Base-by-base conservation (phyloP, 2,888 invertebrate genomes). In the Polyommatus iphigenia region DNA sequence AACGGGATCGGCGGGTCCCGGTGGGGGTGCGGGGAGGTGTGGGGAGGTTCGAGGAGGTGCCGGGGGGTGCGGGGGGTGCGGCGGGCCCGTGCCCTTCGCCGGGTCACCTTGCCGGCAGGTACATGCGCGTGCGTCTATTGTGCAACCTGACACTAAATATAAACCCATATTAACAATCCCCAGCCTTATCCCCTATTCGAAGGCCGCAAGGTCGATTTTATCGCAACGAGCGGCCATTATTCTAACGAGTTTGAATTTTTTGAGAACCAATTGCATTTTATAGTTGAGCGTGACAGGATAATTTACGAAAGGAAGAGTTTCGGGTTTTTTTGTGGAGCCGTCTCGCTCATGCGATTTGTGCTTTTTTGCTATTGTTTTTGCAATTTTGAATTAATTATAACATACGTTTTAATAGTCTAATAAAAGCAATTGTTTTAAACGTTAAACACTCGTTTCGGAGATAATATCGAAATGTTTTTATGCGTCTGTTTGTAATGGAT, bases 261-360 rank as follows among this genome's bases (percentile, higher is more conserved):
- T 81, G 86, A 88, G 89, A 90, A 86, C 91, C 93, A 93, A 93
- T 93, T 93, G 93, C 92, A 92, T 91, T 92, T 92, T 92, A 93
- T 93, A 92, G 92, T 87, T 89, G 89, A 92, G 90, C 93, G 91
- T 93, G 93, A 93, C 93, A 93, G 93, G 92, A 93, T 93, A 93
- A 93, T 93, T 92, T 93, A 91, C 86, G 90, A 90, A 92, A 90
- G 91, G 89, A 89, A 88, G 88, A 88, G 86, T 87, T 82, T 82
- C 80, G 78, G 80, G 80, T 87, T 89, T 86, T 89, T 86, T 85
- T 84, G 81, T 80, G 71, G 78, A 80, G 81, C 82, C 81, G 85
- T 82, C 86, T 88, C 88, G 89, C 89, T 89, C 91, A 87, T 89
- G 87, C 88, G 88, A 88, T 87, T 85, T 83, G 84, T 85, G 89